A percentile compares a stretch with the other conserved stretches of the same genome.
Evolutionary conservation across 1,140 invertebrate species (phyloP).

Genomic region (Ceratina australensis): DNA sequence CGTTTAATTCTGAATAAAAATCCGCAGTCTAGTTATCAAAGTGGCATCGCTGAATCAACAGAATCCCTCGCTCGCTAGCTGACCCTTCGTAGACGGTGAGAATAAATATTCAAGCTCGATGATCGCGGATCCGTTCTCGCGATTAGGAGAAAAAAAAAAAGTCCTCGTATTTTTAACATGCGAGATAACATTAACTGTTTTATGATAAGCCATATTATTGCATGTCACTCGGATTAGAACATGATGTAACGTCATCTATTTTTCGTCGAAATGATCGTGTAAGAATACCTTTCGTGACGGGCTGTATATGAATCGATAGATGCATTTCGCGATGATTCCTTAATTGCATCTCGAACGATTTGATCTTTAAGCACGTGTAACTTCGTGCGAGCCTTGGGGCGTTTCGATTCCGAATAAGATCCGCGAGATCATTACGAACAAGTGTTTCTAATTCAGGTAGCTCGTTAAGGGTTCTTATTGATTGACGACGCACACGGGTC

Average conservation of each 20-base stretch:
- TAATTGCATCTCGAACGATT: neutral
- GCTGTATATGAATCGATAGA: neutral
- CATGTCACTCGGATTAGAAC: too few species aligned
- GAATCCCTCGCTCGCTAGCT: neutral
- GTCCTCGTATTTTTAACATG: too few species aligned
- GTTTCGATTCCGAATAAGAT: neutral
- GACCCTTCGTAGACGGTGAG: neutral
- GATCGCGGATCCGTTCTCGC: neutral
- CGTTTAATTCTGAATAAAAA: too few species aligned
- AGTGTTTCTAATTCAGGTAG: constrained; percentile 32
- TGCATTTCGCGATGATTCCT: neutral
- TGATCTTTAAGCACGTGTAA: too few species aligned
- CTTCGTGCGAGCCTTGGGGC: neutral
- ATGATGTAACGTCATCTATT: too few species aligned
- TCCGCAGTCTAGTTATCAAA: too few species aligned
- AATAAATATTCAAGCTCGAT: constrained; percentile 30
- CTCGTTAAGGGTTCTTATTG: constrained; percentile 37
- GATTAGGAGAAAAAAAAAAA: neutral
- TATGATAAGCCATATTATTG: too few species aligned
- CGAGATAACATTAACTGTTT: too few species aligned
- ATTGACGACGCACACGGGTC: constrained; percentile 26
- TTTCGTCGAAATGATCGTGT: too few species aligned
- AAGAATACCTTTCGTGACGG: too few species aligned
- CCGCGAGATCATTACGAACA: neutral
- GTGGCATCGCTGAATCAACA: neutral